Base-by-base conservation (phyloP, 2,113 vertebrate species). In the Cnemophilus loriae region DNA sequence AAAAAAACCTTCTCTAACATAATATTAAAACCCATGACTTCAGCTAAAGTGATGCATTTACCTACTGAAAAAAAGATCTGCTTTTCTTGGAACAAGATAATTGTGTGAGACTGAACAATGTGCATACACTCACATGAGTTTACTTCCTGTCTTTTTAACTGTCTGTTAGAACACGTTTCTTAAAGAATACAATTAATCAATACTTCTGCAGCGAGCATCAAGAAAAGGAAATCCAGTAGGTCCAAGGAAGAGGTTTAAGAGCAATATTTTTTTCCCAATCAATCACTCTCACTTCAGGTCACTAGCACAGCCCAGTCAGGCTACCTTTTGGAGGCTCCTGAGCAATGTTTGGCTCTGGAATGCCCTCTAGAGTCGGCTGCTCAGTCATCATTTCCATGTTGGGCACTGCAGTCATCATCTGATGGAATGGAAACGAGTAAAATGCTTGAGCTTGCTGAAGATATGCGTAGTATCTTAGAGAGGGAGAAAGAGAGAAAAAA, bases 401-500 rank as follows among this genome's bases (percentile, higher is more conserved):
- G 18, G 98, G 96, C 9, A 87, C 93, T 7, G 96, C 96, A 19
- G 97, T 91, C 97, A 98, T 98, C 96, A 97, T 94, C 82, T 97
- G 98, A 52, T 95, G 96, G 88, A 97, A 97, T 0, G 97, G 97
- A 73, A 98, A 98, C 0, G 97, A 37, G 83, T 97, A 98, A 88
- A 98, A 98, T 7, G 97, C 95, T 86, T 97, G 98, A 77, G 96
- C 92, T 83, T 98, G 98, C 89, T 97, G 97, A 87, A 98, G 96
- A 21, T 97, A 95, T 0, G 93, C 14, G 90, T 97, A 97, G n/a
- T 92, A 98, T 50, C 98, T 98, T 95, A 61, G 96, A 96, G 63
- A 70, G 47, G 26, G 84, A 83, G 39, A 42, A 35, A 52, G 32
- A 56, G 9, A 68, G 42, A 78, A 6, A 47, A 2, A 10, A 33